Evolutionary conservation across 2,113 vertebrate species (phyloP), one percentile per base, ranked within the genome.

Genomic region (Panurus biarmicus): DNA sequence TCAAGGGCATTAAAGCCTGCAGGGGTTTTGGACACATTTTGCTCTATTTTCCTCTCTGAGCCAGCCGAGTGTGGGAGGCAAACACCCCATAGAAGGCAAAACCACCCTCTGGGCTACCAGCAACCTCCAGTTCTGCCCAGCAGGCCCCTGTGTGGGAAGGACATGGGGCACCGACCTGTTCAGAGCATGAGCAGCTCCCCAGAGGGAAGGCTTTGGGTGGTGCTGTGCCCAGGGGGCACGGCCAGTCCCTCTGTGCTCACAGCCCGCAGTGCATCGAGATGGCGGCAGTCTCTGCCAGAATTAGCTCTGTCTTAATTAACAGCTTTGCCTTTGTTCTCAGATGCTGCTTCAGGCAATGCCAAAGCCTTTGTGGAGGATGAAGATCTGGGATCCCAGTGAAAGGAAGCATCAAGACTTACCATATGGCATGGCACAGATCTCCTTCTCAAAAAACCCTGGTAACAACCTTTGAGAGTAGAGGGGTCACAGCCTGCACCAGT

Each of bases 231-330:
- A 0, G 48, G n/a, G 50, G 20, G 14, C 70, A 36, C 0, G 6
- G 81, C 48, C 6, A 0, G 58, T 61, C 69, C 69, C 67, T 64
- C 75, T 26, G 61, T 9, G 67, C 51, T 91, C 51, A 3, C 77
- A 89, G 93, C 91, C 77, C 1, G 6, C 92, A 77, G 92, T 29
- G 0, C 65, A 21, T 14, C 0, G 45, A 78, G 85, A 87, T 90
- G 94, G 94, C 10, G 2, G 89, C 93, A 79, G 77, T 73, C n/a
- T 86, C 94, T 94, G 87, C 95, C 95, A 94, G 78, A 96, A 96
- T 90, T 95, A 94, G 85, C 88, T 92, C 93, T 82, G 87, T 96
- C 94, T 96, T 94, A 94, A 96, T 96, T 96, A 95, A 90, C 81
- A 95, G 89, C 89, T 96, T 96, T 90, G 87, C 54, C 88, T 94